Evolutionary conservation across 2,888 invertebrate species (phyloP).

Genomic region (Plusia festucae): DNA sequence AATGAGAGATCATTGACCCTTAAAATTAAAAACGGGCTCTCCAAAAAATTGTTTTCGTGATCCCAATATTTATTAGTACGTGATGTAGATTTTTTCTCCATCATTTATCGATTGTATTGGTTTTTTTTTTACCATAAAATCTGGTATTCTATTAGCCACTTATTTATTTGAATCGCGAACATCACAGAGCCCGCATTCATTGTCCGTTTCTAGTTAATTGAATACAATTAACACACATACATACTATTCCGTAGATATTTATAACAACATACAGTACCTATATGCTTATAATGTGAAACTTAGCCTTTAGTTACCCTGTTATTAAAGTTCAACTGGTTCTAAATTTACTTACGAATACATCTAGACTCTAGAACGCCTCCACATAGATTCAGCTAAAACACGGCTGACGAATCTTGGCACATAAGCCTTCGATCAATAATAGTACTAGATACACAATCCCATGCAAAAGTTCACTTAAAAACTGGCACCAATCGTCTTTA

Average conservation of each 20-base stretch:
- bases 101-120: neutral
- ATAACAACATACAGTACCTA: neutral
- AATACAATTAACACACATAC: slow-evolving; percentile 8
- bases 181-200: neutral
- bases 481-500: too few relatives aligned
- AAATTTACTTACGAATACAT: too few relatives aligned
- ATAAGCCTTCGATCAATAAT: too few relatives aligned
- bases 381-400: neutral
- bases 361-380: neutral
- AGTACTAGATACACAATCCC: too few relatives aligned
- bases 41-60: slow-evolving; percentile 9
- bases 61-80: neutral
- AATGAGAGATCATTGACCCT: slow-evolving; percentile 39
- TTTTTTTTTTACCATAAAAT: neutral
- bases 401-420: too few relatives aligned
- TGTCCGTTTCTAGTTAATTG: neutral
- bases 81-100: slow-evolving; percentile 9
- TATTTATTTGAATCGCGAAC: neutral
- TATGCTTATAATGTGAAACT: neutral
- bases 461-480: too few relatives aligned
- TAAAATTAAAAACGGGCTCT: slow-evolving; percentile 9
- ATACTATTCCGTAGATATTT: neutral
- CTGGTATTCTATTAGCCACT: neutral
- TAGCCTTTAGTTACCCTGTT: neutral
- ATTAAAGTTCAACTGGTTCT: neutral